Conservation (phyloP, 2,888 invertebrate species). For the Euplagia quadripunctaria region DNA sequence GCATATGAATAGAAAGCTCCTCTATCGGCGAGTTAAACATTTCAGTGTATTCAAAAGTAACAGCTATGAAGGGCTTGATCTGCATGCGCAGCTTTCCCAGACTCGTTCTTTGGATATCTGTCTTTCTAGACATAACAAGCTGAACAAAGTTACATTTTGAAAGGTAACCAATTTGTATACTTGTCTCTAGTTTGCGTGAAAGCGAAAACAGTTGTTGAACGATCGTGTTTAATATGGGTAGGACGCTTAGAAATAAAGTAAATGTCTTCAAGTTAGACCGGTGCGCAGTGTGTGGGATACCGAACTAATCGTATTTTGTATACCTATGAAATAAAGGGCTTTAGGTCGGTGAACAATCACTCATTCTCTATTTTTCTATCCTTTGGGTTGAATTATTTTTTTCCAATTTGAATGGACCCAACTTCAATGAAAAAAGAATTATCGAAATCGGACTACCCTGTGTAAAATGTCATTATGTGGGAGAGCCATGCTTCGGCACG, state of each 20-base stretch:
- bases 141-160: constrained; percentile 72
- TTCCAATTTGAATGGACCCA: too few species aligned
- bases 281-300: constrained; percentile 30
- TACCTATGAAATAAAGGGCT: not conserved
- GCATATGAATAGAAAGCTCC: constrained; percentile 43
- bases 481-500: too few species aligned
- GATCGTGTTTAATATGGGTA: constrained; percentile 49
- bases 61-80: constrained; percentile 56
- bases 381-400: too few species aligned
- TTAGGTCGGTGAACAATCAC: too few species aligned
- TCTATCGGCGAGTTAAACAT: constrained; percentile 41
- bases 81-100: constrained; percentile 60
- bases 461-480: too few species aligned
- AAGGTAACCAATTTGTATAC: constrained; percentile 78
- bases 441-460: too few species aligned
- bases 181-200: constrained; percentile 59
- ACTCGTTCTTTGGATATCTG: constrained; percentile 60
- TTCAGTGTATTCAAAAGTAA: constrained; percentile 46
- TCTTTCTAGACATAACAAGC: constrained; percentile 68
- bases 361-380: too few species aligned
- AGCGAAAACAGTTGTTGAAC: constrained; percentile 59
- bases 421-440: too few species aligned
- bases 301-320: constrained; percentile 11
- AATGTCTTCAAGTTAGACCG: constrained; percentile 28
- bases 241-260: constrained; percentile 26